Evolutionary conservation across 2,113 vertebrate genomes (phyloP).

Genomic region (Tretioscincus oriximinensis): DNA sequence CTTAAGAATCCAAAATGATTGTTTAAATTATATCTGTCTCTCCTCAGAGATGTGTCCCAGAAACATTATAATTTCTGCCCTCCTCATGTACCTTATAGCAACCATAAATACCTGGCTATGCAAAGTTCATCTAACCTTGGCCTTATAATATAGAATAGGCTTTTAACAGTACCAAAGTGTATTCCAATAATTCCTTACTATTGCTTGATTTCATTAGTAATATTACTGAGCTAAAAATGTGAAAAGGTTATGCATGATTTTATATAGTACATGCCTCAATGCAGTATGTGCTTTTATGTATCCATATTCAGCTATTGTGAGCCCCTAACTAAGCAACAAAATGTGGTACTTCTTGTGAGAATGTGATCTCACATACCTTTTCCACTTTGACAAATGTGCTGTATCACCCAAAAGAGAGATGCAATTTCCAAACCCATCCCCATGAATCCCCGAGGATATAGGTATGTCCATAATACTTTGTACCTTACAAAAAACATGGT

Average conservation of each 20-base stretch:
- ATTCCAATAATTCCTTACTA: background rate
- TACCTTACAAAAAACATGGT: no score
- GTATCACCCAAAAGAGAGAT: no score
- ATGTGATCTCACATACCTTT: no score
- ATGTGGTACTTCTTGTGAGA: no score
- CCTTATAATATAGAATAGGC: background rate
- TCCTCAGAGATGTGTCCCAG: background rate
- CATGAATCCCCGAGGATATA: no score
- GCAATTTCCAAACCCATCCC: no score
- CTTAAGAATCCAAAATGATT: background rate
- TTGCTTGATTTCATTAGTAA: background rate
- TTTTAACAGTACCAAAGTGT: background rate
- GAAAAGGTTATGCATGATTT: background rate
- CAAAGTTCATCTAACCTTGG: background rate
- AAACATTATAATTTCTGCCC: background rate
- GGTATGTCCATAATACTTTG: no score
- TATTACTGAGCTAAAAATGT: background rate
- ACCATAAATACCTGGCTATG: background rate
- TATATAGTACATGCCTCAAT: no score
- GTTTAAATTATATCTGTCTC: slow-evolving; percentile 10
- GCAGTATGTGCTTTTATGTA: no score
- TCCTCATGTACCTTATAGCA: background rate
- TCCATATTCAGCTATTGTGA: no score
- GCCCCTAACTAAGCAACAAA: no score
- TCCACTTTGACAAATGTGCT: no score